These are phyloP conservation scores for Trachelus stipa DNA, from an alignment of 2,888 invertebrate species.

Conservation along the genomic window DNA sequence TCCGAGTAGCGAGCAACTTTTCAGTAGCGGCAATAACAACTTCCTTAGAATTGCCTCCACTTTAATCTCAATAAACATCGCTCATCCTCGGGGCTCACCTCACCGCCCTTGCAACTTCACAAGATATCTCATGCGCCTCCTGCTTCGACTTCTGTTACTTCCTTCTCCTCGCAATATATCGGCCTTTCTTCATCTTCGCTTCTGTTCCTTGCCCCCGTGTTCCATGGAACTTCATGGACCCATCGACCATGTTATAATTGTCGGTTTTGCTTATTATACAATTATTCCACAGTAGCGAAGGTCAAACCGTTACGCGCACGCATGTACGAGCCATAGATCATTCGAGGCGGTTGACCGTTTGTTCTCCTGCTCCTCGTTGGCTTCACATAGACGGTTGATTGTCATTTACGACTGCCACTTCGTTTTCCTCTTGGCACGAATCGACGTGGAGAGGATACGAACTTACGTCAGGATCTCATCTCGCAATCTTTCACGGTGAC, in stretches of 20 bases:
- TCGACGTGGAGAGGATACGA: constrained; percentile 26
- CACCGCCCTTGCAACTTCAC: constrained; percentile 42
- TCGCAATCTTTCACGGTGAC: background rate
- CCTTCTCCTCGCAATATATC: background rate
- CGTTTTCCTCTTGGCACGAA: constrained; percentile 20
- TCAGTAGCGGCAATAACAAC: constrained; percentile 30
- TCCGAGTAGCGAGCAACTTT: constrained; percentile 14
- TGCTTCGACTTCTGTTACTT: background rate
- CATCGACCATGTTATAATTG: constrained; percentile 54
- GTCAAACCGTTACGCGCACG: constrained; percentile 30
- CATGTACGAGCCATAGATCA: constrained; percentile 47
- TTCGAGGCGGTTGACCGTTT: constrained; percentile 29
- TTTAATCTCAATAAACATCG: constrained; percentile 60
- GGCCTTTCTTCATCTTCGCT: background rate
- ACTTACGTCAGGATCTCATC: constrained; percentile 15
- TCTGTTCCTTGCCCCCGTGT: background rate
- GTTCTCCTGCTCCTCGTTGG: constrained; percentile 7
- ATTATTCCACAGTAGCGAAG: constrained; percentile 51
- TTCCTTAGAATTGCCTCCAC: constrained; percentile 45
- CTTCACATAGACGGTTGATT: constrained; percentile 41
- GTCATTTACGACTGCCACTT: constrained; percentile 51
- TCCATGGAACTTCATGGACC: background rate
- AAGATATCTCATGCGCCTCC: constrained; percentile 30
- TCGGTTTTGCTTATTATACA: constrained; percentile 55
- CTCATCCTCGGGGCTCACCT: constrained; percentile 42